Evolutionary conservation across 2,113 vertebrate genomes (phyloP), one percentile per base, ranked within the genome.

Genomic region (Alouatta palliata): DNA sequence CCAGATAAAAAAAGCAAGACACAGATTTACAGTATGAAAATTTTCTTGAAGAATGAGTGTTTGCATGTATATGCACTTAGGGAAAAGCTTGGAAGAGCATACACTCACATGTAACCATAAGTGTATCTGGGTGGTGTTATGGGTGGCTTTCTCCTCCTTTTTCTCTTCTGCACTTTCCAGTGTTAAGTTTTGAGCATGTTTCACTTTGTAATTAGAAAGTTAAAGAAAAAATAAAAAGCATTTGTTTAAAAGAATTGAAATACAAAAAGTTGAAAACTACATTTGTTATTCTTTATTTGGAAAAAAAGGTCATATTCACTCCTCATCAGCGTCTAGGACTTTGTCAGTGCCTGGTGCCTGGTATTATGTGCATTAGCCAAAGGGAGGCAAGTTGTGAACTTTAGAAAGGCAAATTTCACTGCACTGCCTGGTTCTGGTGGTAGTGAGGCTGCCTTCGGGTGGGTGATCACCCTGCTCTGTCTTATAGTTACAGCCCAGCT

Each of bases 191-290:
- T 32, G 19, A 89, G 17, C 70, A 37, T 19, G 6, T 92, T 83
- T 90, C 8, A 23, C 45, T 86, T 96, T 87, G 30, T 84, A 88
- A 84, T 92, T 87, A 91, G 61, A 84, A 95, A 91, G 56, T 84
- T 79, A 35, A 19, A 27, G 49, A 52, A 52, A 43, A 49, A 14
- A 2, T 45, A n/a, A 27, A 61, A 32, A 40, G 1, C 23, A 30
- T 2, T 49, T 82, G 17, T 73, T 89, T 80, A 47, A 30, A 91
- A 81, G 13, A 89, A 82, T 58, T 8, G 64, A 76, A 90, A 87
- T 73, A 66, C 43, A 52, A 91, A 83, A 88, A 4, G 13, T 64
- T 82, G 82, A 27, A 45, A n/a, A 64, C 58, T 2, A 4, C 20
- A 0, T 66, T 49, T 96, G 68, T 49, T 73, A 49, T 91, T 71